Base-by-base conservation (phyloP, 2,113 vertebrate genomes). In the Brachyistius frenatus region DNA sequence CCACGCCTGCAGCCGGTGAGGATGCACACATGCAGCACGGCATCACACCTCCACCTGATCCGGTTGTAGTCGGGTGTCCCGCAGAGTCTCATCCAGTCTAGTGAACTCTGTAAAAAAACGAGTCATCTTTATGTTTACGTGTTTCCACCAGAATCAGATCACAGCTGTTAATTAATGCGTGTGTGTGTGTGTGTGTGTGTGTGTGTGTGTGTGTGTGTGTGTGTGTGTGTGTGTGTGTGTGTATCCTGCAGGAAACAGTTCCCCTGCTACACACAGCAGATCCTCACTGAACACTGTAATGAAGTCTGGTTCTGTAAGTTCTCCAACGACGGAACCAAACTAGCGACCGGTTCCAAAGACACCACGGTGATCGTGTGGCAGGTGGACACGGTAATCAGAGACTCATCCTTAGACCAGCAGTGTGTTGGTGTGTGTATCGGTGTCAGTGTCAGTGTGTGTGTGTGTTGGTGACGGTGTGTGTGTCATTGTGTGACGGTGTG, bases 251-350 rank as follows among this genome's bases (percentile, higher is more conserved):
- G 97, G 95, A 99, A 98, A 88, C 97, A 98, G 93, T 99, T 99
- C 88, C 98, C 98, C 5, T 99, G 98, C 92, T 97, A 97, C 89
- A 99, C 98, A 67, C 97, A 98, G 89, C 98, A 99, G 93, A 97
- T 99, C 83, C 95, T 99, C 53, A 99, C 98, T 2, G 97, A 99
- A 78, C 98, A 99, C 93, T 99, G 98, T 93, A 99, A 99, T 58
- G 98, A 99, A 93, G 97, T 99, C 31, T 99, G 98, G 98, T 99
- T 99, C 94, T 99, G 98, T 94, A 98, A 98, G 91, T 99, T 99
- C 90, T 98, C 98, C 88, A 98, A 98, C 0, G 96, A 99, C 0
- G 98, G 98, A 95, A 98, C 97, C 89, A 99, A 98, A 94, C 93
- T 99, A 95, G 98, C 98, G 78, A 98, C 97, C 3, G 98, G 98